These are phyloP conservation scores for Apotomis capreana DNA, from an alignment of 2,888 invertebrate species.

Conservation along the genomic window DNA sequence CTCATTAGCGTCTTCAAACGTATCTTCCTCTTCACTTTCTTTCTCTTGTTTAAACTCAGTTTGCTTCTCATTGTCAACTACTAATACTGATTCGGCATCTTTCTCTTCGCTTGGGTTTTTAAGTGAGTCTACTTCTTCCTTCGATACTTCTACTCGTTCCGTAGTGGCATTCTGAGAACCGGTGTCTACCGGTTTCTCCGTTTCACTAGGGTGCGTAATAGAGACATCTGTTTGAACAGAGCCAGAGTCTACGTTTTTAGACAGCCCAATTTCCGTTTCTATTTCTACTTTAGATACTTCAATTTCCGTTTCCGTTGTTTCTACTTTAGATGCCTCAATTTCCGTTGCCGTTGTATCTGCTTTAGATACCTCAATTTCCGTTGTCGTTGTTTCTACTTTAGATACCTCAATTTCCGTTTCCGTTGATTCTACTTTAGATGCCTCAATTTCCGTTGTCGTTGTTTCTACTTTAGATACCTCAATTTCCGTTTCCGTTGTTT, in stretches of 20 bases:
- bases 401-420: neutral
- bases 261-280: too few relatives aligned
- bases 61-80: constrained; percentile 43
- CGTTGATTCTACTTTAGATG: too few relatives aligned
- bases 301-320: neutral
- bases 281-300: neutral
- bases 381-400: neutral
- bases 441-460: too few relatives aligned
- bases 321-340: neutral
- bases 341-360: neutral
- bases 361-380: too few relatives aligned
- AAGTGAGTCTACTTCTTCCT: constrained; percentile 32
- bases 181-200: neutral
- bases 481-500: neutral
- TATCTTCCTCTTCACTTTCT: constrained; percentile 32
- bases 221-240: neutral
- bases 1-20: constrained; percentile 45
- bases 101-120: constrained; percentile 28
- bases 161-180: neutral
- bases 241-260: neutral
- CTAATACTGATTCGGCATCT: constrained; percentile 36
- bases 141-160: neutral
- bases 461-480: too few relatives aligned
- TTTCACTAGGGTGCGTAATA: neutral
- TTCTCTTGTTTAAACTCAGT: constrained; percentile 36